A percentile compares a stretch with the other conserved stretches of the same genome.
These are phyloP conservation scores for Glaucopsyche alexis DNA, from an alignment of 2,888 invertebrate genomes.

Conservation along the genomic window DNA sequence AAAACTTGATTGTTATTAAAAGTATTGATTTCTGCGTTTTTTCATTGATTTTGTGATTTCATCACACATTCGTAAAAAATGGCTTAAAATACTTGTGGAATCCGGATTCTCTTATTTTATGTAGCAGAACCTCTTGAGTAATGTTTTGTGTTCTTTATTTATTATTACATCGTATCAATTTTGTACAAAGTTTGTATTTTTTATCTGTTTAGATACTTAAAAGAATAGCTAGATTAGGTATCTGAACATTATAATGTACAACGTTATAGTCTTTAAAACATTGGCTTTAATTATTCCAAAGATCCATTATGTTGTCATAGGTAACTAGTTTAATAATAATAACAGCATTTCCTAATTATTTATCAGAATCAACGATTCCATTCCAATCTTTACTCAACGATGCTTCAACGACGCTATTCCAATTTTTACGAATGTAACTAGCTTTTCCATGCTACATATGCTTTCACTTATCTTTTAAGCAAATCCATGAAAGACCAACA, in stretches of 20 bases:
- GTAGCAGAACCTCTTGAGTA: slow-evolving; percentile 6
- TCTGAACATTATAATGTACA: not conserved
- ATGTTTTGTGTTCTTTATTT: slow-evolving; percentile 16
- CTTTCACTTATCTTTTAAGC: not conserved
- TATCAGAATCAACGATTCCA: not conserved
- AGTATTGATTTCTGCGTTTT: slow-evolving; percentile 23
- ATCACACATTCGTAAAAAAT: slow-evolving; percentile 10
- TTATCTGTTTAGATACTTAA: not conserved
- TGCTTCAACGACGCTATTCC: not conserved
- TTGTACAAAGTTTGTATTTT: slow-evolving; percentile 2
- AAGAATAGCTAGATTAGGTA: not conserved
- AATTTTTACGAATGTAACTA: not conserved
- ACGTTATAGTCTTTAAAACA: too few species aligned
- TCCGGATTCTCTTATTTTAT: slow-evolving; percentile 23
- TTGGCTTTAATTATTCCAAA: too few species aligned
- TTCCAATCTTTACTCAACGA: too few species aligned
- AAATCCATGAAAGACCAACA: not conserved
- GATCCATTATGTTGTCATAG: too few species aligned
- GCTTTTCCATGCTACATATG: not conserved
- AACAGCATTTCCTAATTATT: not conserved
- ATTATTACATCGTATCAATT: slow-evolving; percentile 1
- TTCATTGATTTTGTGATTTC: slow-evolving; percentile 22
- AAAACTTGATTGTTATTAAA: slow-evolving; percentile 28
- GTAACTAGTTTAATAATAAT: too few species aligned
- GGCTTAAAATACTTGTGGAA: slow-evolving; percentile 15